Conservation (phyloP, 2,888 invertebrate species). For the Napeogenes inachia region DNA sequence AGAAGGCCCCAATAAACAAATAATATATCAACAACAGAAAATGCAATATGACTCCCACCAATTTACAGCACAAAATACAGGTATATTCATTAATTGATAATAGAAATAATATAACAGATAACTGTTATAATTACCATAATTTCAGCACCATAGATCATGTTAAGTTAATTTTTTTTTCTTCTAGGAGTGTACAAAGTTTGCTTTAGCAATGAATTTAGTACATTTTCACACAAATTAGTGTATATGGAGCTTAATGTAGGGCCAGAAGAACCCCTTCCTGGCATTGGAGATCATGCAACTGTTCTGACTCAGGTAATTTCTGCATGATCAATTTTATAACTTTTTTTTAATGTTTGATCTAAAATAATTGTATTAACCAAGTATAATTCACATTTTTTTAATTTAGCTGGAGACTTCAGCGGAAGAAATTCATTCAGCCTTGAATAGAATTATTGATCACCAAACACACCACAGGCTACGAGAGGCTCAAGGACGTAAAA, state of each 20-base stretch:
- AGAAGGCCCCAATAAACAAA: conserved; percentile 90
- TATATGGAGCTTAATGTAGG: conserved; percentile 99
- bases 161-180: conserved; percentile 27
- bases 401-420: conserved; percentile 94
- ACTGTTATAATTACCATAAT: too few species aligned
- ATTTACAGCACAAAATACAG: conserved; percentile 82
- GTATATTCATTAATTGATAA: conserved; percentile 37
- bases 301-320: conserved; percentile 90
- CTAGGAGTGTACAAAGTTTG: conserved; percentile 91
- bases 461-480: conserved; percentile 98
- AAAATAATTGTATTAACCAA: neutral
- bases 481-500: conserved; percentile 95
- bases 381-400: conserved; percentile 22
- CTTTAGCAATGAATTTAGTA: conserved; percentile 99
- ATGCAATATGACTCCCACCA: conserved; percentile 97
- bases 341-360: neutral
- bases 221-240: conserved; percentile 98
- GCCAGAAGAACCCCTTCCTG: conserved; percentile 90
- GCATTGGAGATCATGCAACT: conserved; percentile 91
- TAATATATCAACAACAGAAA: conserved; percentile 94
- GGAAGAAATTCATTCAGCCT: conserved; percentile 91
- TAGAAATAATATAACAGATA: neutral
- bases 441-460: conserved; percentile 93
- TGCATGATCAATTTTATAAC: conserved; percentile 3
- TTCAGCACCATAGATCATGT: neutral